phyloP scores from a whole-genome alignment of 2,888 invertebrate species.

The Aspidiotus rigidus region DNA sequence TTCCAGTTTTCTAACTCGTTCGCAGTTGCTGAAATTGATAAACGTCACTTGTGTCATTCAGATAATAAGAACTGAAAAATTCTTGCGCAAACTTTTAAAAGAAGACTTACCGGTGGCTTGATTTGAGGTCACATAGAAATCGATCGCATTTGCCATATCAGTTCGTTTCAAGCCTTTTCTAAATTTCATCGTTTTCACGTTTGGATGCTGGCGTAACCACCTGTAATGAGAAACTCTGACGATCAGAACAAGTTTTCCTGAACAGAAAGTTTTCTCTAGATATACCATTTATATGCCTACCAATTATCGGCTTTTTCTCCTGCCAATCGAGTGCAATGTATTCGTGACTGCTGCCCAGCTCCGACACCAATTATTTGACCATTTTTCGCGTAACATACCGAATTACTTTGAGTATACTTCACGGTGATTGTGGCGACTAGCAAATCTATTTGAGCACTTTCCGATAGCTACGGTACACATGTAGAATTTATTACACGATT shows the following conservation, averaged over 20 bases:
- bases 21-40: conserved; percentile 1
- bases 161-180: conserved; percentile 77
- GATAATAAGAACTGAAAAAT: neutral
- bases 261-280: too few species aligned
- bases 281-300: conserved; percentile 46
- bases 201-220: conserved; percentile 91
- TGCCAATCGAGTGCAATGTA: conserved; percentile 94
- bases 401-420: conserved; percentile 97
- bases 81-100: neutral
- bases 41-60: neutral
- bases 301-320: conserved; percentile 96
- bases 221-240: conserved; percentile 42
- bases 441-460: conserved; percentile 72
- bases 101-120: conserved; percentile 52
- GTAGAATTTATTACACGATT: neutral
- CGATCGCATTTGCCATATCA: conserved; percentile 88
- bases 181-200: conserved; percentile 72
- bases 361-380: conserved; percentile 93
- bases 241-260: neutral
- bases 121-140: conserved; percentile 87
- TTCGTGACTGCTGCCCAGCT: conserved; percentile 97
- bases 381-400: conserved; percentile 90
- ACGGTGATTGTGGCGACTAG: conserved; percentile 92
- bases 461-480: conserved; percentile 51
- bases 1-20: conserved; percentile 49